These are phyloP conservation scores for Boloria euphrosyne DNA, from an alignment of 2,888 invertebrate genomes.

Conservation along the genomic window DNA sequence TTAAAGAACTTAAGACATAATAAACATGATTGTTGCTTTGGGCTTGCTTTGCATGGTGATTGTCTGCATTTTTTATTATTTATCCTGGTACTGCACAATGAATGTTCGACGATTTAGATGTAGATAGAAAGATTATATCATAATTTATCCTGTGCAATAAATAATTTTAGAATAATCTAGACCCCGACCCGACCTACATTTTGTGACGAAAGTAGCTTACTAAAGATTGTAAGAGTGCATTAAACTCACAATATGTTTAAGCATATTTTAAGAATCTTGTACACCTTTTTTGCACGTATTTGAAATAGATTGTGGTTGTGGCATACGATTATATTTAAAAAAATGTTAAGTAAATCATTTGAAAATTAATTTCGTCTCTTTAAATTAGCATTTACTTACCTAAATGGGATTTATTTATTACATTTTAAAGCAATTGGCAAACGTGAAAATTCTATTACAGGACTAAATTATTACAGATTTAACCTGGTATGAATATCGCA, in stretches of 20 bases:
- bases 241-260: background rate
- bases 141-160: background rate
- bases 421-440: constrained; percentile 6
- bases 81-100: constrained; percentile 38
- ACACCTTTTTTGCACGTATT: constrained; percentile 29
- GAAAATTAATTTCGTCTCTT: no score
- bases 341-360: background rate
- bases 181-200: background rate
- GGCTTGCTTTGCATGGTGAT: constrained; percentile 67
- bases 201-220: background rate
- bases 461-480: constrained; percentile 20
- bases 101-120: constrained; percentile 20
- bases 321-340: constrained; percentile 3
- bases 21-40: constrained; percentile 50
- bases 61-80: constrained; percentile 44
- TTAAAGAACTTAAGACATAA: constrained; percentile 14
- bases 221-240: constrained; percentile 1
- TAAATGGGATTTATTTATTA: no score
- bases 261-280: constrained; percentile 13
- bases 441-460: background rate
- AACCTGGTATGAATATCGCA: constrained; percentile 24
- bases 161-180: constrained; percentile 6
- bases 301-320: constrained; percentile 10
- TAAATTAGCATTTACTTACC: no score
- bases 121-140: constrained; percentile 1